phyloP scores from a whole-genome alignment of 2,888 invertebrate genomes.

The Romanomermis culicivorax region DNA sequence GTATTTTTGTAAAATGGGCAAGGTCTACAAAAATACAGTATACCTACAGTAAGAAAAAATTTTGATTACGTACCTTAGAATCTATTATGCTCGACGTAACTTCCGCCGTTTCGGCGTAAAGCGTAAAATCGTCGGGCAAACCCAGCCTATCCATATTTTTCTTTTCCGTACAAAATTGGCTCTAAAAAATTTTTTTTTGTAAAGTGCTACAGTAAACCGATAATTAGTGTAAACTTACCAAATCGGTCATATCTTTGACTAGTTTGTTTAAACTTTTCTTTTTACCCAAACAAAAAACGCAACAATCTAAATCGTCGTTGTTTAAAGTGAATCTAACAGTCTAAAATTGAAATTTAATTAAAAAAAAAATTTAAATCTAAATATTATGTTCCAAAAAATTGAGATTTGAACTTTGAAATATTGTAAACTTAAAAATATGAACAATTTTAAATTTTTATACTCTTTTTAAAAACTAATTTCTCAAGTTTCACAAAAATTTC shows the following conservation, averaged over 20 bases:
- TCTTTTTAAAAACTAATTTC: no score
- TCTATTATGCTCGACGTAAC: conserved; percentile 47
- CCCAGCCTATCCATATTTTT: conserved; percentile 59
- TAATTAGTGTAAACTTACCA: conserved; percentile 36
- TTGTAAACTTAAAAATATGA: no score
- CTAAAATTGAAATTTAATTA: conserved; percentile 10
- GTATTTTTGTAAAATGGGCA: conserved; percentile 41
- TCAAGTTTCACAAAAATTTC: no score
- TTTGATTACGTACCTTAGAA: neutral
- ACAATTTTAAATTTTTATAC: no score
- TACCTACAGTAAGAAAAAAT: neutral
- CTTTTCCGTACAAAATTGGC: conserved; percentile 59
- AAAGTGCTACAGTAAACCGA: conserved; percentile 8
- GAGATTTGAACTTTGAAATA: no score
- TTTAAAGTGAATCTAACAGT: conserved; percentile 8
- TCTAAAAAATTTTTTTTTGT: conserved; percentile 12
- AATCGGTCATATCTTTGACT: conserved; percentile 75
- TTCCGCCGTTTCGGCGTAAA: conserved; percentile 66
- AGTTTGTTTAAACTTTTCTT: conserved; percentile 64
- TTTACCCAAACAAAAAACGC: conserved; percentile 70
- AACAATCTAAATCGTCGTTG: conserved; percentile 35
- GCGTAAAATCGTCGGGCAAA: conserved; percentile 45
- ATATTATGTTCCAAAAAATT: no score
- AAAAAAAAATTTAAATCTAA: neutral
- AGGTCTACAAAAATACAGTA: conserved; percentile 19